These are phyloP conservation scores for Perca schrenkii DNA, from an alignment of 2,113 vertebrate species.

Conservation along the genomic window DNA sequence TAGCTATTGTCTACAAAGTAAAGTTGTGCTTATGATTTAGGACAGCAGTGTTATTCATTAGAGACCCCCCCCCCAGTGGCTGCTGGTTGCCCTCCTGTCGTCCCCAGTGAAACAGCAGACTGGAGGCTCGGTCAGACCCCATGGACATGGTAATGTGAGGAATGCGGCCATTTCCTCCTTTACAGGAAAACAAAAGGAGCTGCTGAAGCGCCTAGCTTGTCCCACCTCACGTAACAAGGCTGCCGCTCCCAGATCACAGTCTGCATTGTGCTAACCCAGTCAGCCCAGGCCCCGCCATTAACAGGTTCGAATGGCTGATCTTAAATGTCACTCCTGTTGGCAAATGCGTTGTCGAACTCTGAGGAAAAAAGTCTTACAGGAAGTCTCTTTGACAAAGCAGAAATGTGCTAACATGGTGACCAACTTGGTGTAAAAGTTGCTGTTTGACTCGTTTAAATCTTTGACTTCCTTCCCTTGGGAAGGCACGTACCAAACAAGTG, in stretches of 20 bases:
- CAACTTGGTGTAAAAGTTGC: not conserved
- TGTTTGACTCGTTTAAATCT: not conserved
- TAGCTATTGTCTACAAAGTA: conserved; percentile 28
- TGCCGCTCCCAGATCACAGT: conserved; percentile 47
- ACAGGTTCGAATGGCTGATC: conserved; percentile 40
- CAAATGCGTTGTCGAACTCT: not conserved
- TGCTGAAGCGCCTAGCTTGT: conserved; percentile 63
- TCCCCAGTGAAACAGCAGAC: conserved; percentile 66
- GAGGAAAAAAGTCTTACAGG: not conserved
- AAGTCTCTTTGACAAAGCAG: not conserved
- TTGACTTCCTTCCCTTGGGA: not conserved
- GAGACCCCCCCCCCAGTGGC: conserved; percentile 13
- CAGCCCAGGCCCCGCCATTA: conserved; percentile 35
- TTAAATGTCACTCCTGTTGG: conserved; percentile 37
- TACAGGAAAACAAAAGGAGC: conserved; percentile 83
- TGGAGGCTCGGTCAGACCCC: conserved; percentile 70
- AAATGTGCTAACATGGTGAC: not conserved
- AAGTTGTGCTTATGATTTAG: conserved; percentile 49
- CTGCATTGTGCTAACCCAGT: conserved; percentile 61
- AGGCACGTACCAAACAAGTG: not conserved
- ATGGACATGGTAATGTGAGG: conserved; percentile 87
- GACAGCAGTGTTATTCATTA: conserved; percentile 62
- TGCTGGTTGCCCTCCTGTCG: conserved; percentile 50
- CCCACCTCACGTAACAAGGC: conserved; percentile 72
- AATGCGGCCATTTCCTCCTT: conserved; percentile 87